Conservation (phyloP, 2,888 invertebrate genomes). For the Frankliniella intonsa region DNA sequence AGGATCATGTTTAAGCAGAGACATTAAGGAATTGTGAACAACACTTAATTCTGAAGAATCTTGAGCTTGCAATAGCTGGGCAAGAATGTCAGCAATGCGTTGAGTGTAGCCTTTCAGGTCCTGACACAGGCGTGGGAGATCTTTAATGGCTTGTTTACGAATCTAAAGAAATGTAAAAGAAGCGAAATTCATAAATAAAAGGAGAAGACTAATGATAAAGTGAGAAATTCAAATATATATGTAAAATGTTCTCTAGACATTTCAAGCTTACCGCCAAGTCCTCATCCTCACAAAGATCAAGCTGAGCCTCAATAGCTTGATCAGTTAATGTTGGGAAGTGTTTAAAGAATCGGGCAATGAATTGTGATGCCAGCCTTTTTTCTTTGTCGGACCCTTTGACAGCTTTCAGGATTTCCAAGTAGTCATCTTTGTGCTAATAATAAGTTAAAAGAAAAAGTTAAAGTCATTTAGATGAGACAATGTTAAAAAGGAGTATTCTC, state of each 20-base stretch:
- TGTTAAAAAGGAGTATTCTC: conserved; percentile 26
- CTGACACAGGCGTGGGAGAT: conserved; percentile 80
- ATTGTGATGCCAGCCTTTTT: conserved; percentile 89
- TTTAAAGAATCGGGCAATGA: conserved; percentile 91
- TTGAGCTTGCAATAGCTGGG: conserved; percentile 83
- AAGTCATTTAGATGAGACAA: conserved; percentile 30
- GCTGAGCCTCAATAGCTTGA: conserved; percentile 82
- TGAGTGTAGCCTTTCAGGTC: conserved; percentile 76
- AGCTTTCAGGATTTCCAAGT: conserved; percentile 77
- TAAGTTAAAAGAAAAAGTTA: conserved; percentile 35
- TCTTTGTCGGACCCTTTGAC: conserved; percentile 86
- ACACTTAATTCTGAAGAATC: conserved; percentile 78
- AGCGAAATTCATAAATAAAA: not conserved
- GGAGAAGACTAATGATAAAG: conserved; percentile 35
- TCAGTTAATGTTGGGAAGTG: conserved; percentile 82
- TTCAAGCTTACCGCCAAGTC: conserved; percentile 71
- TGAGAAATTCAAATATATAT: conserved; percentile 25
- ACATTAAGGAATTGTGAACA: conserved; percentile 75
- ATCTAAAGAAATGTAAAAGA: conserved; percentile 57
- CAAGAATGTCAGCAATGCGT: conserved; percentile 85
- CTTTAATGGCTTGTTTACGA: conserved; percentile 89
- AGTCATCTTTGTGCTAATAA: conserved; percentile 83
- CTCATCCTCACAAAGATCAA: conserved; percentile 94
- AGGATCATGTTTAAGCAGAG: conserved; percentile 69
- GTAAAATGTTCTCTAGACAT: not conserved